Evolutionary conservation across 2,888 invertebrate species (phyloP).

Genomic region (Apodemia mormo): DNA sequence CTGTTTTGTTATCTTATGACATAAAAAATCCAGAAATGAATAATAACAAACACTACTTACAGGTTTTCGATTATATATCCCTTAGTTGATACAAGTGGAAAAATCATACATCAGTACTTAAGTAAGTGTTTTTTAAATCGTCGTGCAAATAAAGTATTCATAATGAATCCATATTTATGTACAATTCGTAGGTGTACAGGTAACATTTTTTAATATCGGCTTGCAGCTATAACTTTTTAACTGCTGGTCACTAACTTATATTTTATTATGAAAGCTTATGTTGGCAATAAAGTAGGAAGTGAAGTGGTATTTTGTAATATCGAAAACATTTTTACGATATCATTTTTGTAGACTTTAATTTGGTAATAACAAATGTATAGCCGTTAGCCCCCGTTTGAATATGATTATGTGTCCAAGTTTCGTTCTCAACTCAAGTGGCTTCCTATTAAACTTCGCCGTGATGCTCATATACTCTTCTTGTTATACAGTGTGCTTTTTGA

Average conservation of each 20-base stretch:
- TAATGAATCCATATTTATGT: slow-evolving; percentile 22
- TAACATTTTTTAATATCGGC: background rate
- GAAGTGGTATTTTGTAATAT: background rate
- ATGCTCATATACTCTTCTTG: no score
- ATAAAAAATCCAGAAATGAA: background rate
- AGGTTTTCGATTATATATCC: background rate
- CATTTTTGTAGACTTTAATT: slow-evolving; percentile 3
- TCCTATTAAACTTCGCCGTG: no score
- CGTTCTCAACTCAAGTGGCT: no score
- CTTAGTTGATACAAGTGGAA: slow-evolving; percentile 21
- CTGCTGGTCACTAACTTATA: slow-evolving; percentile 4
- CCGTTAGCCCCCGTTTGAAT: no score
- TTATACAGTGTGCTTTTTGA: no score
- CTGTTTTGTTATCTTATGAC: no score
- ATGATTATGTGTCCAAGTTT: no score
- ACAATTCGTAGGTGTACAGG: slow-evolving; percentile 13
- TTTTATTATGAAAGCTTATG: slow-evolving; percentile 12
- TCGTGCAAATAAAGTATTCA: slow-evolving; percentile 29
- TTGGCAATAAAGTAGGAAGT: slow-evolving; percentile 10
- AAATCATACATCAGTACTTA: slow-evolving; percentile 25
- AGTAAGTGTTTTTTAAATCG: slow-evolving; percentile 32
- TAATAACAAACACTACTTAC: background rate
- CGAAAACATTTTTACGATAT: background rate
- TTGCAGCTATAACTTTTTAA: slow-evolving; percentile 10
- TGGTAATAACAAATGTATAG: background rate